These are phyloP conservation scores for Nemoura dubitans DNA, from an alignment of 2,888 invertebrate genomes.

Conservation along the genomic window DNA sequence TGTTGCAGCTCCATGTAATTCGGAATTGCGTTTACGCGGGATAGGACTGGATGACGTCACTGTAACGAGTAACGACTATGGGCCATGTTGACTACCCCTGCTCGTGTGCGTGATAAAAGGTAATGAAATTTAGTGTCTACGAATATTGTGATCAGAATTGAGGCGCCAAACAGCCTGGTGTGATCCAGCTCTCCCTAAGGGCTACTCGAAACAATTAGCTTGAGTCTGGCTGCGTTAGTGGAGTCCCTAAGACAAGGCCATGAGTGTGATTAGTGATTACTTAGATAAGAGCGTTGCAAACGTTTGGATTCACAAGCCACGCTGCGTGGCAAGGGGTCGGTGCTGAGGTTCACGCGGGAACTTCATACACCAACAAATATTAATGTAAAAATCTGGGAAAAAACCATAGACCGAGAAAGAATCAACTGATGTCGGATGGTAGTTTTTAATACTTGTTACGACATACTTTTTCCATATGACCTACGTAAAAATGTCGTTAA, in stretches of 20 bases:
- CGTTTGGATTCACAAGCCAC: too few relatives aligned
- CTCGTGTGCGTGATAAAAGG: background rate
- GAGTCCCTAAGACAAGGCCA: background rate
- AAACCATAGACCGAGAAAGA: too few relatives aligned
- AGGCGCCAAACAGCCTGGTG: background rate
- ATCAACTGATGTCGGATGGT: too few relatives aligned
- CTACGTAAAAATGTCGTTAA: too few relatives aligned
- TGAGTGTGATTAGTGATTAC: too few relatives aligned
- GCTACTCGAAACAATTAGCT: background rate
- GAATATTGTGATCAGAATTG: background rate
- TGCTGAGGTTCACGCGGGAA: too few relatives aligned
- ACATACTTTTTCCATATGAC: too few relatives aligned
- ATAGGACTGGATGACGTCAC: background rate
- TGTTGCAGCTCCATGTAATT: background rate
- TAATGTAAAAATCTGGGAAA: too few relatives aligned
- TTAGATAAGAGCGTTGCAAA: too few relatives aligned
- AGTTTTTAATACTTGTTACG: too few relatives aligned
- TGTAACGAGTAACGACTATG: background rate
- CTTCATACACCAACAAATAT: too few relatives aligned
- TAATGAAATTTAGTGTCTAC: slow-evolving; percentile 7
- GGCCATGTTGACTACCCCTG: background rate
- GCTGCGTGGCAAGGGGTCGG: too few relatives aligned
- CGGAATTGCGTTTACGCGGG: background rate
- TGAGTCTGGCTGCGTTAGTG: background rate
- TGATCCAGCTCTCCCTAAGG: background rate